Conservation (phyloP, 2,113 vertebrate species). For the Osmerus eperlanus region DNA sequence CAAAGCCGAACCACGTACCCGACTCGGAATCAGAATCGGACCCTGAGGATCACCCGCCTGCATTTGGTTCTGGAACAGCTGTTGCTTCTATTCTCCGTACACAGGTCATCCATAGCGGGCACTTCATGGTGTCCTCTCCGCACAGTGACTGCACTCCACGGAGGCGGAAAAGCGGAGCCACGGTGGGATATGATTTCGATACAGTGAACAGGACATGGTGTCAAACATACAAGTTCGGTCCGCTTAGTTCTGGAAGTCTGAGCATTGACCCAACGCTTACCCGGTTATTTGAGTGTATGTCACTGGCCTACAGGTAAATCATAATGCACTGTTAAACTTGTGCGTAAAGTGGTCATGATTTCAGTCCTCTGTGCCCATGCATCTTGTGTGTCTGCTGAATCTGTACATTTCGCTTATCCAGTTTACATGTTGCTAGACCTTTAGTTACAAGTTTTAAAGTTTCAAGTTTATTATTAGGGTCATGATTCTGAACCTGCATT, state of each 20-base stretch:
- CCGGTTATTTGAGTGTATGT: constrained; percentile 96
- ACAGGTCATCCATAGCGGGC: constrained; percentile 97
- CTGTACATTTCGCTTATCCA: too few species aligned
- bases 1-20: constrained; percentile 34
- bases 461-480: too few species aligned
- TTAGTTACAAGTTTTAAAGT: too few species aligned
- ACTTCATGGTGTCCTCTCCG: constrained; percentile 97
- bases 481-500: background rate
- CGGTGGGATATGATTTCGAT: constrained; percentile 66
- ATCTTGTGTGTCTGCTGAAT: too few species aligned
- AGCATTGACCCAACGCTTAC: constrained; percentile 94
- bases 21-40: constrained; percentile 80
- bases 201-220: constrained; percentile 69
- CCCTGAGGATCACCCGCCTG: constrained; percentile 57
- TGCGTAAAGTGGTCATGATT: background rate
- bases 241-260: constrained; percentile 74
- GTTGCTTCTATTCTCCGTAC: constrained; percentile 42
- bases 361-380: background rate
- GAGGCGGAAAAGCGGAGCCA: constrained; percentile 58
- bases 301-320: constrained; percentile 93
- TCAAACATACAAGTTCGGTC: constrained; percentile 72
- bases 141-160: constrained; percentile 82
- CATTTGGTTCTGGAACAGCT: constrained; percentile 28
- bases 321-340: background rate
- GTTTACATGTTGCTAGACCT: too few species aligned